A percentile compares a stretch with the other conserved stretches of the same genome.
Evolutionary conservation across 2,797 vertebrate species (phyloP).

Genomic region (Enteromius argenteus): DNA sequence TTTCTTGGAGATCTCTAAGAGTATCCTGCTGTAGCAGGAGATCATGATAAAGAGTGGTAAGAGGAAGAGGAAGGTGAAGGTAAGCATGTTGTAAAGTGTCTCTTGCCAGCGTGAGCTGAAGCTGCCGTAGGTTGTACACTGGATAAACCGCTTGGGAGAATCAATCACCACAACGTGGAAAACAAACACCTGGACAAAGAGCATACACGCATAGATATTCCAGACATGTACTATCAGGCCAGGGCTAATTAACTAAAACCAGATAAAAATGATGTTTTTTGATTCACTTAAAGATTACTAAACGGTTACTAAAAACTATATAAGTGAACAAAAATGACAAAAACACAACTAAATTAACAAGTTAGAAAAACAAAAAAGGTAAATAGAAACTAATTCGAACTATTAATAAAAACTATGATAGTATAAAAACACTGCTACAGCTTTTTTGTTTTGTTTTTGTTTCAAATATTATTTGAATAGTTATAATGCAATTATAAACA

Average conservation of each 20-base stretch:
- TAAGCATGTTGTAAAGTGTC: slow-evolving; percentile 88
- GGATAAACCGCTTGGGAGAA: slow-evolving; percentile 84
- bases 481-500: not conserved
- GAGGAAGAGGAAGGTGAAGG: slow-evolving; percentile 87
- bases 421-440: not conserved
- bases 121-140: slow-evolving; percentile 86
- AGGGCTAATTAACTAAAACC: not conserved
- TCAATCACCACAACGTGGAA: slow-evolving; percentile 85
- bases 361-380: not conserved
- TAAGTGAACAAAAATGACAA: not conserved
- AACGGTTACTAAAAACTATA: not conserved
- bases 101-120: slow-evolving; percentile 85
- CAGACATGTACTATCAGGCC: not conserved
- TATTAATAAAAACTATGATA: not conserved
- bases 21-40: slow-evolving; percentile 84
- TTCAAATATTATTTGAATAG: not conserved
- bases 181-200: slow-evolving; percentile 80
- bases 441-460: not conserved
- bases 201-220: slow-evolving; percentile 5
- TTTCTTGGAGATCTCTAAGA: slow-evolving; percentile 85
- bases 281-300: not conserved
- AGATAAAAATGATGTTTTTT: not conserved
- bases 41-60: slow-evolving; percentile 88
- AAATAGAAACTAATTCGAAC: not conserved
- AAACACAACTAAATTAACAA: not conserved